Evolutionary conservation across 2,113 vertebrate species (phyloP), one percentile per base, ranked within the genome.

Genomic region (Grus americana): DNA sequence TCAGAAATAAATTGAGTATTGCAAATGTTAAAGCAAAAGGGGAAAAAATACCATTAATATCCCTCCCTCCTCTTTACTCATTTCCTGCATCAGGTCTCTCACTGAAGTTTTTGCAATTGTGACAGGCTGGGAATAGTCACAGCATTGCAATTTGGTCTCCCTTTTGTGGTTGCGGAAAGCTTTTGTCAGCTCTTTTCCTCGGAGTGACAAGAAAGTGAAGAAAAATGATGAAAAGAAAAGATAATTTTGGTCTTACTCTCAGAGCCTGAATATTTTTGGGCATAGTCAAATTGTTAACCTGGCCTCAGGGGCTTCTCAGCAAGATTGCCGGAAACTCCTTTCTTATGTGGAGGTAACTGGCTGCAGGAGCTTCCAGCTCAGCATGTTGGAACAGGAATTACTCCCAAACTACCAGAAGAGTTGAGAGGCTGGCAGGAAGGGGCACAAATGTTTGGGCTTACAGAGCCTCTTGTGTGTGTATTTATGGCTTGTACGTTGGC

Each of bases 351-450:
- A 90, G 92, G 62, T 88, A 94, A 38, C 92, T 93, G 94, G 90
- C 92, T 68, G 67, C 63, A 55, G 79, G 57, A 62, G 87, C 92
- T 97, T 97, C 95, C 95, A 96, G 90, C 85, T 90, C 86, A 90
- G 92, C 95, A 1, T 96, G 95, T 94, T 92, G 79, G 82, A 96
- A 92, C 96, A 96, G 85, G 96, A 93, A 46, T 95, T 74, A 44
- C 36, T 88, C 90, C 46, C 38, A 59, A 90, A 72, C 75, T 92
- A 94, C 49, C 88, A 88, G 62, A 57, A 62, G 87, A 80, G 46
- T 75, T 79, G 74, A 83, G 82, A 90, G 58, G 38, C 75, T 94
- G 88, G 29, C 90, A 96, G 81, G 95, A 96, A 88, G 50, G 82
- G 54, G 75, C 50, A 63, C 81, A 96, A 94, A 88, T 83, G 75